phyloP scores from a whole-genome alignment of 92 coral and sea anemone genomes.

The Metridium senile region DNA sequence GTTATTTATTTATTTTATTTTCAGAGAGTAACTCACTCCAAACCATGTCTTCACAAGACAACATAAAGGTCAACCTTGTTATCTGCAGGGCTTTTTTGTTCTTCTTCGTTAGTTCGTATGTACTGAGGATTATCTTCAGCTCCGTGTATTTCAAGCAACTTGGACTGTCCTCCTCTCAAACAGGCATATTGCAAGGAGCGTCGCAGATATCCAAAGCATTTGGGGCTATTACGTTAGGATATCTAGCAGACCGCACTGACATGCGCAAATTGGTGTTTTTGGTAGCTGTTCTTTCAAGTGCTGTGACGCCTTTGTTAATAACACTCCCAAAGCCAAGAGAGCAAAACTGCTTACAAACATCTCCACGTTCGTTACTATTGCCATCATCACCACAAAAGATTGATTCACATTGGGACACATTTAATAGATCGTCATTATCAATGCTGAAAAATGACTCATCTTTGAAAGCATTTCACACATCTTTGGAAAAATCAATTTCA shows the following conservation, averaged over 20 bases:
- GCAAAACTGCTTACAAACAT: neutral
- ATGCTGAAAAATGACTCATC: no score
- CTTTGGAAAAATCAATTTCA: no score
- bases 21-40: neutral
- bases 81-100: conserved; percentile 14
- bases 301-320: neutral
- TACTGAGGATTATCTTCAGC: neutral
- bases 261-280: neutral
- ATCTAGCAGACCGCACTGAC: neutral
- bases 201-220: conserved; percentile 29
- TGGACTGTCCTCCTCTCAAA: conserved; percentile 56
- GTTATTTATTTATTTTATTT: no score
- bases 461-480: no score
- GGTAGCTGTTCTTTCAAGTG: neutral
- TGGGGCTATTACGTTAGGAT: neutral
- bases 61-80: neutral
- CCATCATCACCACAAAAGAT: neutral
- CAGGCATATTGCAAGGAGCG: conserved; percentile 56
- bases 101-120: neutral
- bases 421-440: neutral
- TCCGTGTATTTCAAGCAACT: conserved; percentile 24
- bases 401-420: neutral
- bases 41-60: neutral
- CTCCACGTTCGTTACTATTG: neutral
- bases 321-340: neutral